A percentile compares a stretch with the other conserved stretches of the same genome.
These are phyloP conservation scores for Drosophila tani DNA, from an alignment of 1,140 invertebrate species.

Conservation along the genomic window DNA sequence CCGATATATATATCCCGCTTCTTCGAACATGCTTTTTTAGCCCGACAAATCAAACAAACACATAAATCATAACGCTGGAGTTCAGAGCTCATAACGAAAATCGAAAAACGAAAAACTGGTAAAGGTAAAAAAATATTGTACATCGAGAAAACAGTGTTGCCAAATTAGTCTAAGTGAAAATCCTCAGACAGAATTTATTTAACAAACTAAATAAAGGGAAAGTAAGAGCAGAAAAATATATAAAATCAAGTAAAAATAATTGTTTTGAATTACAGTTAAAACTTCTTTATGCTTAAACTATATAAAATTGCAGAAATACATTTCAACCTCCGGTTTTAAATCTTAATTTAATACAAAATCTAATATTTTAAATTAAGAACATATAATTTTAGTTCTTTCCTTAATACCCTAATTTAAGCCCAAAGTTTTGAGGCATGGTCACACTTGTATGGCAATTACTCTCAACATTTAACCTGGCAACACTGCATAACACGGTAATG, in stretches of 20 bases:
- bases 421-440: not conserved
- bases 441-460: not conserved
- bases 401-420: not conserved
- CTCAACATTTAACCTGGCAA: not conserved
- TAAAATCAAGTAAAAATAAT: not conserved
- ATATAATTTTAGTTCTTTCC: not conserved
- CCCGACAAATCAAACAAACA: conserved; percentile 2
- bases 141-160: not conserved
- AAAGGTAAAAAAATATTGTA: not conserved
- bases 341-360: not conserved
- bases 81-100: not conserved
- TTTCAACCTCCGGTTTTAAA: not conserved
- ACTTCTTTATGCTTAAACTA: too few species aligned
- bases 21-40: conserved; percentile 33
- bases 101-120: not conserved
- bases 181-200: not conserved
- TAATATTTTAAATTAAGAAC: too few species aligned
- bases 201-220: too few species aligned
- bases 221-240: too few species aligned
- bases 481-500: conserved; percentile 48
- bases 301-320: not conserved
- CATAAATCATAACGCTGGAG: conserved; percentile 7
- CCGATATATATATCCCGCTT: conserved; percentile 12
- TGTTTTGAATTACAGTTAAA: too few species aligned
- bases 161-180: not conserved